A percentile compares a stretch with the other conserved stretches of the same genome.
These are phyloP conservation scores for Leiothrix lutea DNA, from an alignment of 2,113 vertebrate genomes.

Conservation along the genomic window DNA sequence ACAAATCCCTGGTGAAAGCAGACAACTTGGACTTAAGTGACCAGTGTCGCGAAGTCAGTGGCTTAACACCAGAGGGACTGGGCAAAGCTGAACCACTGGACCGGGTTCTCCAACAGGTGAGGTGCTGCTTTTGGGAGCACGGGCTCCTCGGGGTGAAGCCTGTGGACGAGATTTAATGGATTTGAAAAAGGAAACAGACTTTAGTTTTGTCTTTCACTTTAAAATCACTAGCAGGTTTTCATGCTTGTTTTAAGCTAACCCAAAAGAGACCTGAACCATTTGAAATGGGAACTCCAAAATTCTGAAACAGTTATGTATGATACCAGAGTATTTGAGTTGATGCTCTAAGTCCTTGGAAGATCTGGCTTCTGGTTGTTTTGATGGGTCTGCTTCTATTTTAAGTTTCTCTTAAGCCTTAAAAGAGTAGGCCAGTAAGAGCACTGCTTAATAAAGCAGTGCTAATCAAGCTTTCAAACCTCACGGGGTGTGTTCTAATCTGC, in stretches of 20 bases:
- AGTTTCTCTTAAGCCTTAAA: neutral
- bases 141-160: neutral
- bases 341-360: neutral
- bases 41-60: constrained; percentile 86
- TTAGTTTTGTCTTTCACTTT: neutral
- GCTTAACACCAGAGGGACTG: constrained; percentile 83
- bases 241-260: neutral
- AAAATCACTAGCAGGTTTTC: neutral
- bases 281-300: neutral
- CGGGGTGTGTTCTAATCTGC: neutral
- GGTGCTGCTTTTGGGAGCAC: neutral
- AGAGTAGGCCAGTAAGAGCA: neutral
- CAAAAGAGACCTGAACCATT: neutral
- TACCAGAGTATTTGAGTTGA: neutral
- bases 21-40: constrained; percentile 89
- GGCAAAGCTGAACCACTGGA: constrained; percentile 88
- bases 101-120: constrained; percentile 91
- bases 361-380: neutral
- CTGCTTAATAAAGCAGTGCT: neutral
- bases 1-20: constrained; percentile 88
- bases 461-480: neutral
- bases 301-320: neutral
- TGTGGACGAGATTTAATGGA: neutral
- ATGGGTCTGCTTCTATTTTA: neutral
- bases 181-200: neutral